phyloP scores from a whole-genome alignment of 2,888 invertebrate species.

The Cerastis rubricosa region DNA sequence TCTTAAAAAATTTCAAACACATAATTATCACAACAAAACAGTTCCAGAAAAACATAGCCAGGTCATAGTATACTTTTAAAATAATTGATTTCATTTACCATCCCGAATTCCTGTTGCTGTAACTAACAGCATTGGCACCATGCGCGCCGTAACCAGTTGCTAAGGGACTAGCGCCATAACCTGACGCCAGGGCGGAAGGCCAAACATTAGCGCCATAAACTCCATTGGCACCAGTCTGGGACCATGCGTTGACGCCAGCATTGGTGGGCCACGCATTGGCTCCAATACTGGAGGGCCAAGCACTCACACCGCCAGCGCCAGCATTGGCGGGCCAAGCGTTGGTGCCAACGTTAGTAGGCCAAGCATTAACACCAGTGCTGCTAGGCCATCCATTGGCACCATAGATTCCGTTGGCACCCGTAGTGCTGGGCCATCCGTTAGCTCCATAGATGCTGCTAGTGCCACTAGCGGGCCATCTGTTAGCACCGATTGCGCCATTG shows the following conservation, averaged over 20 bases:
- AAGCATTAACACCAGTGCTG: conserved; percentile 40
- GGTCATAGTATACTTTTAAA: not conserved
- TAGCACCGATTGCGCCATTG: conserved; percentile 9
- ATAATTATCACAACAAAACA: not conserved
- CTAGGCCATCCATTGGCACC: conserved; percentile 25
- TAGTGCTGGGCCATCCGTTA: conserved; percentile 26
- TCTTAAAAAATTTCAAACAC: not conserved
- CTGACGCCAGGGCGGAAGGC: conserved; percentile 27
- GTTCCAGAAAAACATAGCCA: not conserved
- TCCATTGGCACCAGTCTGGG: conserved; percentile 21
- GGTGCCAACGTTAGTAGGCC: conserved; percentile 30
- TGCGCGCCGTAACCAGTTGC: conserved; percentile 30
- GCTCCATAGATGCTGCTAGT: too few species aligned
- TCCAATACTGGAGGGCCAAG: conserved; percentile 35
- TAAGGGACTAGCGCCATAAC: conserved; percentile 4
- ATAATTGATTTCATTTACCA: conserved; percentile 52
- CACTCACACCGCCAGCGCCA: conserved; percentile 30
- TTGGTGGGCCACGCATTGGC: conserved; percentile 27
- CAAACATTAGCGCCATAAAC: conserved; percentile 43
- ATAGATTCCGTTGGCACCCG: conserved; percentile 30
- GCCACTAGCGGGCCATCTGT: too few species aligned
- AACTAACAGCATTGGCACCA: conserved; percentile 36
- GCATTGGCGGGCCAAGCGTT: conserved; percentile 43
- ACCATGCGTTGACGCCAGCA: conserved; percentile 42
- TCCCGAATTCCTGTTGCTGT: conserved; percentile 33